These are phyloP conservation scores for Zhuqinia jingwanae DNA, from an alignment of 2,888 invertebrate species.

Conservation along the genomic window DNA sequence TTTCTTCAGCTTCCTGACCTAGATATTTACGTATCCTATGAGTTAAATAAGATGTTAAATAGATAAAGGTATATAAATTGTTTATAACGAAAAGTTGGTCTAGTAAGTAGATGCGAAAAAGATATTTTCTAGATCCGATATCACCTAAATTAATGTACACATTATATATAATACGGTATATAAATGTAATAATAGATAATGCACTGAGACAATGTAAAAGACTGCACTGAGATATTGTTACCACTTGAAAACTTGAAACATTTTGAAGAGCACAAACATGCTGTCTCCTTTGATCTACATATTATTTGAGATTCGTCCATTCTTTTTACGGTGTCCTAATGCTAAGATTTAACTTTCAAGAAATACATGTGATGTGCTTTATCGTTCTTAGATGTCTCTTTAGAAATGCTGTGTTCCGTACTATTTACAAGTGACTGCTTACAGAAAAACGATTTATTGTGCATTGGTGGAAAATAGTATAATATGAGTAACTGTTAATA, in stretches of 20 bases:
- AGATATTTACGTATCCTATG: background rate
- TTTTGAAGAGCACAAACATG: background rate
- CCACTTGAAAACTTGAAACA: background rate
- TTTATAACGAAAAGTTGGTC: background rate
- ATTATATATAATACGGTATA: background rate
- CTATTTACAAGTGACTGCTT: too few species aligned
- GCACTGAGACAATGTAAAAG: background rate
- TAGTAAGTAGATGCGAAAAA: slow-evolving; percentile 25
- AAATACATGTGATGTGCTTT: too few species aligned
- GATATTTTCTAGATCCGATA: background rate
- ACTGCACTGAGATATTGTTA: background rate
- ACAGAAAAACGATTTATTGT: too few species aligned
- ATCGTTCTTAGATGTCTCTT: too few species aligned
- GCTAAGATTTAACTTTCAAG: too few species aligned
- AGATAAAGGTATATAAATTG: background rate
- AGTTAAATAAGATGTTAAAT: background rate
- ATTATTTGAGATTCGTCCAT: background rate
- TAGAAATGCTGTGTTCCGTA: too few species aligned
- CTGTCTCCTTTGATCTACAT: background rate
- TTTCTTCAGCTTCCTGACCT: slow-evolving; percentile 16
- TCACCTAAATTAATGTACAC: background rate
- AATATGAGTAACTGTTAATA: background rate
- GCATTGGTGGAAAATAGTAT: too few species aligned
- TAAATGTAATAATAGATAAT: slow-evolving; percentile 1
- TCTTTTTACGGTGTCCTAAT: too few species aligned